phyloP scores from a whole-genome alignment of 2,888 invertebrate genomes.

The Pherbina coryleti region DNA sequence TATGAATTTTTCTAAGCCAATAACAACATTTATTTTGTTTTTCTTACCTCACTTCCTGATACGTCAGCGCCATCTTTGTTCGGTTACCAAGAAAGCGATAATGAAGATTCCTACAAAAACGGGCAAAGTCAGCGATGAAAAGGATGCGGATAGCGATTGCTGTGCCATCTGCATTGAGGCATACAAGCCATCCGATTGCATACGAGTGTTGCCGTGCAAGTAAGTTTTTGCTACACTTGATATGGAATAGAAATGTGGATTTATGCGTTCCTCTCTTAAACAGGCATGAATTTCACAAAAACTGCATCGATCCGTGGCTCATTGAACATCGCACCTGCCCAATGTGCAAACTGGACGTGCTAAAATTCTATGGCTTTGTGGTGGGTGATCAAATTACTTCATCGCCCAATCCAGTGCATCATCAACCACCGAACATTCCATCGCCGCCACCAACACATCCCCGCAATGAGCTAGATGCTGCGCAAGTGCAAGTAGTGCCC shows the following conservation, averaged over 20 bases:
- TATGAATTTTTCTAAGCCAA: not conserved
- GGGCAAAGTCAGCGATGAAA: constrained; percentile 89
- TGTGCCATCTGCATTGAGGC: constrained; percentile 96
- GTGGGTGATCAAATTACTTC: constrained; percentile 74
- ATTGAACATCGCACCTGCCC: constrained; percentile 95
- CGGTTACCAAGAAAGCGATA: constrained; percentile 93
- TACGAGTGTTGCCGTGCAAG: constrained; percentile 93
- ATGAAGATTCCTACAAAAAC: constrained; percentile 93
- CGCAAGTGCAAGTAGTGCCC: constrained; percentile 60
- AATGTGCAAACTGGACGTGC: constrained; percentile 97
- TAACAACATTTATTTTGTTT: not conserved
- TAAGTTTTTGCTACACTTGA: constrained; percentile 69
- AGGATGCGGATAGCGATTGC: constrained; percentile 89
- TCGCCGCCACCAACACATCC: constrained; percentile 19
- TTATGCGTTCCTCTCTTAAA: constrained; percentile 49
- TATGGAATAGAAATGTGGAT: not conserved
- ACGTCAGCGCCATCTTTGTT: constrained; percentile 84
- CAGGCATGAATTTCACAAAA: constrained; percentile 96
- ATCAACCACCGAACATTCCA: constrained; percentile 22
- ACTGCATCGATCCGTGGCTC: constrained; percentile 96
- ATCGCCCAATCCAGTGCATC: constrained; percentile 64
- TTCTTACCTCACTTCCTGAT: not conserved
- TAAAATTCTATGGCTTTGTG: constrained; percentile 89
- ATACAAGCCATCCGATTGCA: constrained; percentile 87
- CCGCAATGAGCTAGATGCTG: constrained; percentile 44